Evolutionary conservation across 2,113 vertebrate species (phyloP).

Genomic region (Tragelaphus scriptus): DNA sequence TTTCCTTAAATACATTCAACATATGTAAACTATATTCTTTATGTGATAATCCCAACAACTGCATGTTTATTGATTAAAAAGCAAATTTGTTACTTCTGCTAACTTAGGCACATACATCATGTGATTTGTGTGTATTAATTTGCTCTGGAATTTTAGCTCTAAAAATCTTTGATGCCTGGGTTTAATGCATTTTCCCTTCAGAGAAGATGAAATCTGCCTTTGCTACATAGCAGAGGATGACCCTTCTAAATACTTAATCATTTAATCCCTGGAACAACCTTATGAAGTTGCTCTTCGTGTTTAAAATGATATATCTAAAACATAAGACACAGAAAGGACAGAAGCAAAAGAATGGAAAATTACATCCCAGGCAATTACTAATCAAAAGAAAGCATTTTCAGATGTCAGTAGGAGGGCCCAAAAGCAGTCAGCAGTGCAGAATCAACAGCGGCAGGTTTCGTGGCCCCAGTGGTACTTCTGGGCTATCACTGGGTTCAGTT

Average conservation of each 20-base stretch:
- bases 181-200: not conserved
- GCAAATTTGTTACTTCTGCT: constrained; percentile 4
- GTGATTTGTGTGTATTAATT: not conserved
- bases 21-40: not conserved
- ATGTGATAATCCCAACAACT: not conserved
- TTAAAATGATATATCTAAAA: not conserved
- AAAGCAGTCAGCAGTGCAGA: not conserved
- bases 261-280: not conserved
- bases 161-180: not conserved
- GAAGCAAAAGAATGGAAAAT: constrained; percentile 23
- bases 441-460: not conserved
- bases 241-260: not conserved
- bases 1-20: not conserved
- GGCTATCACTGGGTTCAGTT: not conserved
- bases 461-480: not conserved
- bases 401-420: not conserved
- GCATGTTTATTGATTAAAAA: not conserved
- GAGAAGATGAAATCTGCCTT: not conserved
- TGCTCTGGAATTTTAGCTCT: not conserved
- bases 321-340: not conserved
- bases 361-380: not conserved
- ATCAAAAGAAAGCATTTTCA: constrained; percentile 5
- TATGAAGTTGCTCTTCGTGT: not conserved
- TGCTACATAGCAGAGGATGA: not conserved
- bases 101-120: not conserved